Conservation (phyloP, 2,888 invertebrate species). For the Sinelater perroti region DNA sequence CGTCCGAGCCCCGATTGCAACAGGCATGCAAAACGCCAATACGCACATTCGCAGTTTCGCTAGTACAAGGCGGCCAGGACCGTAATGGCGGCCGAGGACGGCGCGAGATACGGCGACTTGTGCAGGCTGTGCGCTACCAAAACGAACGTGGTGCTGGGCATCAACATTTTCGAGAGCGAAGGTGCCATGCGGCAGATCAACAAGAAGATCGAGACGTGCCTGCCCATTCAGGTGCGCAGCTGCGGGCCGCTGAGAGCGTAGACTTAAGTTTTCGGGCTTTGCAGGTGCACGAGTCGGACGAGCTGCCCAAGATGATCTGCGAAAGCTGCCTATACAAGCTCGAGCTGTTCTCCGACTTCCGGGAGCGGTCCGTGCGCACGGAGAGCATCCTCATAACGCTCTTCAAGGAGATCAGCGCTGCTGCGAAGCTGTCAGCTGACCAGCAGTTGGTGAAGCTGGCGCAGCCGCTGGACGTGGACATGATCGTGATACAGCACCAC, state of each 20-base stretch:
- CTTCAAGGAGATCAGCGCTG: conserved; percentile 52
- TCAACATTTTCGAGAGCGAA: conserved; percentile 59
- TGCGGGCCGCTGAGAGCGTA: not conserved
- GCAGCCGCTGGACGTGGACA: conserved; percentile 43
- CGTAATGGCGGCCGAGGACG: conserved; percentile 51
- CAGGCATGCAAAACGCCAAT: not conserved
- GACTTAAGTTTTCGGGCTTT: conserved; percentile 18
- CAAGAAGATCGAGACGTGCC: conserved; percentile 67
- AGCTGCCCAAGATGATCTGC: conserved; percentile 68
- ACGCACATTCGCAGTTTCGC: conserved; percentile 8
- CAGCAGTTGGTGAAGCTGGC: conserved; percentile 41
- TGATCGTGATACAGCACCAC: conserved; percentile 54
- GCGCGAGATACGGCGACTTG: conserved; percentile 55
- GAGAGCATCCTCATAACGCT: conserved; percentile 62
- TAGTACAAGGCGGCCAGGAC: conserved; percentile 6
- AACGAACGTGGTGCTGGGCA: conserved; percentile 54
- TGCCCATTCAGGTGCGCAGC: conserved; percentile 66
- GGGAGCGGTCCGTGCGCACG: conserved; percentile 65
- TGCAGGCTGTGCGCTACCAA: conserved; percentile 59
- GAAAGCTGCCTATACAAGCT: conserved; percentile 66
- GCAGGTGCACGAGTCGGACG: conserved; percentile 65
- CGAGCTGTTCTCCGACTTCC: conserved; percentile 66
- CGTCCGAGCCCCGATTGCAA: not conserved
- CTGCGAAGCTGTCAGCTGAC: conserved; percentile 35
- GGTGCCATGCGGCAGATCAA: conserved; percentile 64